Percentiles rank a stretch among this genome's conserved stretches.
Evolutionary conservation across 2,888 invertebrate species (phyloP).

Genomic region (Erebia epiphron): DNA sequence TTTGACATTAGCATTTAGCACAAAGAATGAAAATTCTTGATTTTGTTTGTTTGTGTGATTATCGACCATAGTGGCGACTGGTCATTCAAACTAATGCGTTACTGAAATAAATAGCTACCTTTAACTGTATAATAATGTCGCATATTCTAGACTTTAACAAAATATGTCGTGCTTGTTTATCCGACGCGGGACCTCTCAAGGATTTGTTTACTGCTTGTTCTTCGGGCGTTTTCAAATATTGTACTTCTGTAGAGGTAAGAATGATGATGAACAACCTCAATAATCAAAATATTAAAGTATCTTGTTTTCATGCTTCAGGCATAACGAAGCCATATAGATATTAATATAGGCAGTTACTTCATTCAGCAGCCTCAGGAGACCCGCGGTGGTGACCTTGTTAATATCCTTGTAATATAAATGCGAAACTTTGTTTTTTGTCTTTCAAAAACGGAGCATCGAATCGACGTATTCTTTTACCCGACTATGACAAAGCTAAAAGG

Average conservation of each 20-base stretch:
- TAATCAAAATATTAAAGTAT: background rate
- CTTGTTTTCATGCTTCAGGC: background rate
- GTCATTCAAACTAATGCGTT: background rate
- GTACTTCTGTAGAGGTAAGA: constrained; percentile 74
- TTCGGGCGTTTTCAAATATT: constrained; percentile 71
- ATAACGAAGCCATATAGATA: background rate
- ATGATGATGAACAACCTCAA: background rate
- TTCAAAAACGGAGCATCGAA: too few species aligned
- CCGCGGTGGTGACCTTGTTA: background rate
- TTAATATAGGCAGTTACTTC: background rate
- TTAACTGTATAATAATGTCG: constrained; percentile 48
- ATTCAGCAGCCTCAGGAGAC: background rate
- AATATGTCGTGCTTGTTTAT: constrained; percentile 74
- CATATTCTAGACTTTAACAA: constrained; percentile 62
- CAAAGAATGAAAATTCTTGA: too few species aligned
- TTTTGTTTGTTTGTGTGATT: too few species aligned
- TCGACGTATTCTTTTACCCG: too few species aligned
- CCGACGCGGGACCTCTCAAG: constrained; percentile 66
- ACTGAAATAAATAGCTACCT: background rate
- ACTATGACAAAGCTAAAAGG: too few species aligned
- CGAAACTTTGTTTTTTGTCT: too few species aligned
- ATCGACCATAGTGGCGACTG: too few species aligned
- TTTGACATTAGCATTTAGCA: too few species aligned
- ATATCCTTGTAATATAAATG: background rate
- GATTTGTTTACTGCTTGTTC: constrained; percentile 70